phyloP scores from a whole-genome alignment of 1,140 invertebrate genomes.

The Meteorus sp. region DNA sequence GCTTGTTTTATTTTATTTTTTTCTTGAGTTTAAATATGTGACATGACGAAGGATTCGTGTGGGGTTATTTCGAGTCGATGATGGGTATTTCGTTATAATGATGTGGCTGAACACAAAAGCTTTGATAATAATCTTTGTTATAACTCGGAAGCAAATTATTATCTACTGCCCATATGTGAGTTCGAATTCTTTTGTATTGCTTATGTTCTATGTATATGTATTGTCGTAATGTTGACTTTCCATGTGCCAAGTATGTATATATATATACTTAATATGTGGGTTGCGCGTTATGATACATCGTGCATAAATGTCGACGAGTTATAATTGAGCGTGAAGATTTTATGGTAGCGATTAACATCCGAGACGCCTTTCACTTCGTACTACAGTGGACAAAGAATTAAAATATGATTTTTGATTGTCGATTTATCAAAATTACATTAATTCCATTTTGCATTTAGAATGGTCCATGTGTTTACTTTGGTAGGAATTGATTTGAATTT shows the following conservation, averaged over 20 bases:
- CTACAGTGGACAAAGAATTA: no score
- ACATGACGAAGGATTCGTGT: not conserved
- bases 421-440: no score
- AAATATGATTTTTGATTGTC: no score
- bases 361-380: conserved; percentile 20
- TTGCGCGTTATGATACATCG: conserved; percentile 22
- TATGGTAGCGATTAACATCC: conserved; percentile 18
- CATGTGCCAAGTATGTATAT: not conserved
- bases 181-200: not conserved
- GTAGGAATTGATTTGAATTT: no score
- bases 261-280: conserved; percentile 23
- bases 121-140: conserved; percentile 17
- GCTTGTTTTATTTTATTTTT: conserved; percentile 22
- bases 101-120: conserved; percentile 5
- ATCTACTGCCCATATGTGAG: not conserved
- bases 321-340: conserved; percentile 31
- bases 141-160: conserved; percentile 22
- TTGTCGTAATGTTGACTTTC: not conserved
- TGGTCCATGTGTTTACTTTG: no score
- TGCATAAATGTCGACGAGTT: conserved; percentile 27
- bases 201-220: not conserved
- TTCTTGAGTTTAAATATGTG: conserved; percentile 4
- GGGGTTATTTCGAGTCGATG: conserved; percentile 6
- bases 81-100: conserved; percentile 13
- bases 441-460: no score